Percentiles rank a stretch among this genome's conserved stretches.
Evolutionary conservation across 2,113 vertebrate genomes (phyloP).

Genomic region (Nyctibius bracteatus): DNA sequence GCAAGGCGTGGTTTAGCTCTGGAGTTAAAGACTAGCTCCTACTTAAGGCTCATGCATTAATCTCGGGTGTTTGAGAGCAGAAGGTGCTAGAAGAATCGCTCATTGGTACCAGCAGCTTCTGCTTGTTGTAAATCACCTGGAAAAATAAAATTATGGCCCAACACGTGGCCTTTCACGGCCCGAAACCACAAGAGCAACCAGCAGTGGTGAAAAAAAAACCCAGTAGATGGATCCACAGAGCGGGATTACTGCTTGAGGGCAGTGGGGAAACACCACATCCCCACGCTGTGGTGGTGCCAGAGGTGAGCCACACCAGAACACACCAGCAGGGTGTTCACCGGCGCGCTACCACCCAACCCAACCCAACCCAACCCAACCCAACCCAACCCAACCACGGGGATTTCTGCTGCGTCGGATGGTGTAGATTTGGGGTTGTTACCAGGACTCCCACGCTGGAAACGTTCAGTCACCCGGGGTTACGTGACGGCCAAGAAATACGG

Average conservation of each 20-base stretch:
- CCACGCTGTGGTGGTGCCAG: not conserved
- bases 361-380: too few species aligned
- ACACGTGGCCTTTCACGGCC: fast-evolving
- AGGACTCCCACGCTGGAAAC: not conserved
- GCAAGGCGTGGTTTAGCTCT: not conserved
- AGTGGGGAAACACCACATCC: not conserved
- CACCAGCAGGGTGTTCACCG: too few species aligned
- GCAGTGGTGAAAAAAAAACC: not conserved
- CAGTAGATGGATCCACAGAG: fast-evolving
- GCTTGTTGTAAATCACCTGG: not conserved
- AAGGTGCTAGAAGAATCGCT: not conserved
- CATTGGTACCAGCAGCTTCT: not conserved
- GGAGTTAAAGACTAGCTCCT: not conserved
- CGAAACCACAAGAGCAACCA: not conserved
- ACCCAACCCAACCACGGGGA: fast-evolving
- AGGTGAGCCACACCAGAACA: too few species aligned
- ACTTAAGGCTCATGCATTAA: not conserved
- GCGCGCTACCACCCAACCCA: fast-evolving
- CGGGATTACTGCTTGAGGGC: fast-evolving
- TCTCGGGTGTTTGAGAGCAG: not conserved
- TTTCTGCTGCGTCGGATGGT: fast-evolving
- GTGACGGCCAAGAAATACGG: fast-evolving
- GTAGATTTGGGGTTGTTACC: too few species aligned
- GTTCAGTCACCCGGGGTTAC: fast-evolving
- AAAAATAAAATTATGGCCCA: not conserved